Percentiles rank a stretch among this genome's conserved stretches.
These are phyloP conservation scores for Malacoraja senta DNA, from an alignment of 2,797 vertebrate genomes.

Conservation along the genomic window DNA sequence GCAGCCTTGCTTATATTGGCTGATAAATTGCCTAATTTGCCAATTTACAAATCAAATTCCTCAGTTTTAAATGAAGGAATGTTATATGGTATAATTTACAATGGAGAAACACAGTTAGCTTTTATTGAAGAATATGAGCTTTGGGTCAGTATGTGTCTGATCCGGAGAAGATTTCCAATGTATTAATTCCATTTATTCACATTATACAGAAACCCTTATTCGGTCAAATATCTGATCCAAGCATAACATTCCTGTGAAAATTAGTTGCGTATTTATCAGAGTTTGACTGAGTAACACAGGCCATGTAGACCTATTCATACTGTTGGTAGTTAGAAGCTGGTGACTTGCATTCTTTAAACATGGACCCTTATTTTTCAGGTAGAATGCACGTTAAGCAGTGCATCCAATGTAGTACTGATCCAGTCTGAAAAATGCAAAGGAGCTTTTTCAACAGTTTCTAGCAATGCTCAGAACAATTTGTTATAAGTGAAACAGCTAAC, in stretches of 20 bases:
- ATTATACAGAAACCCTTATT: slow-evolving; percentile 21
- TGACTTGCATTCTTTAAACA: background rate
- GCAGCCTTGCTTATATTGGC: too few relatives aligned
- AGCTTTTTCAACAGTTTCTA: background rate
- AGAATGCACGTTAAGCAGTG: background rate
- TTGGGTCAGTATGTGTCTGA: background rate
- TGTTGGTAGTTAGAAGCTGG: background rate
- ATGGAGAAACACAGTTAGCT: background rate
- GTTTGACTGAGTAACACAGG: background rate
- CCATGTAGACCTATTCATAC: background rate
- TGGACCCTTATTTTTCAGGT: background rate
- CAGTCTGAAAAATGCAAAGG: background rate
- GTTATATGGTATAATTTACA: background rate
- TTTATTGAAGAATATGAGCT: slow-evolving; percentile 14
- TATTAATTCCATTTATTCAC: background rate
- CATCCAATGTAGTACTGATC: background rate
- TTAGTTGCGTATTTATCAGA: slow-evolving; percentile 10
- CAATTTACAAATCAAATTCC: too few relatives aligned
- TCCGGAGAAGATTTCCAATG: background rate
- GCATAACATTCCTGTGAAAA: slow-evolving; percentile 21
- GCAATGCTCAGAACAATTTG: background rate
- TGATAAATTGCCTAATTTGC: too few relatives aligned
- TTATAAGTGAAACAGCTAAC: background rate
- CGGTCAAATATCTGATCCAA: slow-evolving; percentile 4
- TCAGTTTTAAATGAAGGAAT: background rate